Percentiles rank a stretch among this genome's conserved stretches.
Conservation (phyloP, 37 sponge, comb jelly and placozoan species). For the Hexactinellida sp. region DNA sequence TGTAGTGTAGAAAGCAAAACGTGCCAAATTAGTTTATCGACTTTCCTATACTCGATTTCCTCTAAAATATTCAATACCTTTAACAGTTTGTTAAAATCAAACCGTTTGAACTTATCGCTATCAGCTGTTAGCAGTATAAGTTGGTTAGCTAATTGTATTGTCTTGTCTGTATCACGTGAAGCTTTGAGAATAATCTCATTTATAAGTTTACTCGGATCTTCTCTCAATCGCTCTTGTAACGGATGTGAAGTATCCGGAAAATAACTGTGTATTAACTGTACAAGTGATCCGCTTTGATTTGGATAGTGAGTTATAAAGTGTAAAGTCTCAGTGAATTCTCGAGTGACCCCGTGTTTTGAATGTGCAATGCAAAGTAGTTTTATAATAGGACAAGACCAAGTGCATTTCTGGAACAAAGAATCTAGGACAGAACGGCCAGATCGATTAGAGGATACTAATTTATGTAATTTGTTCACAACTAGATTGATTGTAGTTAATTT, state of each 20-base stretch:
- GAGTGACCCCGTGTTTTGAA: neutral
- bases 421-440: constrained; percentile 3
- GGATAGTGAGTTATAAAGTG: neutral
- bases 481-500: neutral
- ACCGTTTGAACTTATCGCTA: neutral
- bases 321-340: neutral
- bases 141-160: constrained; percentile 2
- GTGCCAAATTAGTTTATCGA: neutral
- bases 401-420: neutral
- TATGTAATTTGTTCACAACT: neutral
- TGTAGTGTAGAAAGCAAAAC: constrained; percentile 58
- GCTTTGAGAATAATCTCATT: neutral
- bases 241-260: neutral
- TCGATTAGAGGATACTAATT: neutral
- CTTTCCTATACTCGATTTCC: neutral
- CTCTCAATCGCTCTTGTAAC: neutral
- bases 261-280: neutral
- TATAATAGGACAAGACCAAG: constrained; percentile 14
- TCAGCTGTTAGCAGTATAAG: neutral
- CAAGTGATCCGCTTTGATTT: neutral
- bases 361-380: constrained; percentile 4
- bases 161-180: neutral
- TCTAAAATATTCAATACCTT: neutral
- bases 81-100: neutral
- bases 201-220: constrained; percentile 1